Conservation (phyloP, 2,797 vertebrate species). For the Potorous gilbertii region DNA sequence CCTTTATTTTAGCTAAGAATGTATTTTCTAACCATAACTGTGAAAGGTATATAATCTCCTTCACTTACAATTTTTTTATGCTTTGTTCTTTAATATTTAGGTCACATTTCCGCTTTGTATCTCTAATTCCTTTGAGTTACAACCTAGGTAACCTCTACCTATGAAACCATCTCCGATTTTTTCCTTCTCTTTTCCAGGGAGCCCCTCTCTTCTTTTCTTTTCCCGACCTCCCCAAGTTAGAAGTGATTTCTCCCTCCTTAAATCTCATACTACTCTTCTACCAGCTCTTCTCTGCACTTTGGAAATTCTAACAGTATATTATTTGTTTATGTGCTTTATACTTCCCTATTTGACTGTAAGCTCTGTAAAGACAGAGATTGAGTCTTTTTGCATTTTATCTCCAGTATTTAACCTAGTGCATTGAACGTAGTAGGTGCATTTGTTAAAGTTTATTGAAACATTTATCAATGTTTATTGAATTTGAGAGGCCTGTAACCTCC, state of each 20-base stretch:
- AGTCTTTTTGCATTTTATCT: not conserved
- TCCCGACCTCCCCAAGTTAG: not conserved
- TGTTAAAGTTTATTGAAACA: not conserved
- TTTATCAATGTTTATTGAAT: not conserved
- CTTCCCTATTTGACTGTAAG: not conserved
- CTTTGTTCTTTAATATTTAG: not conserved
- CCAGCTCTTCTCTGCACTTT: not conserved
- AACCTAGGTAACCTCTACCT: not conserved
- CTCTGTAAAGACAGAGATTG: not conserved
- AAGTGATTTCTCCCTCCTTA: not conserved
- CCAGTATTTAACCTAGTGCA: not conserved
- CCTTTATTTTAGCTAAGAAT: not conserved
- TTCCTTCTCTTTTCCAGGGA: not conserved
- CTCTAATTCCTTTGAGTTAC: not conserved
- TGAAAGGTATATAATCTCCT: not conserved
- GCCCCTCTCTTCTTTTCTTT: not conserved
- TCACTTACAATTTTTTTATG: not conserved
- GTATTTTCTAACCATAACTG: not conserved
- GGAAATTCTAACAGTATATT: not conserved
- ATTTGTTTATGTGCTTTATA: not conserved
- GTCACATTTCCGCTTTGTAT: not conserved
- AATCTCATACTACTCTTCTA: not conserved
- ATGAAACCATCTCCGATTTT: not conserved
- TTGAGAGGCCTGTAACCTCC: not conserved
- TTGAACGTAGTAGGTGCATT: not conserved